A percentile compares a stretch with the other conserved stretches of the same genome.
Evolutionary conservation across 35 echinoderm and acorn worm species (phyloP).

Genomic region (Ophiothrix spiculata): DNA sequence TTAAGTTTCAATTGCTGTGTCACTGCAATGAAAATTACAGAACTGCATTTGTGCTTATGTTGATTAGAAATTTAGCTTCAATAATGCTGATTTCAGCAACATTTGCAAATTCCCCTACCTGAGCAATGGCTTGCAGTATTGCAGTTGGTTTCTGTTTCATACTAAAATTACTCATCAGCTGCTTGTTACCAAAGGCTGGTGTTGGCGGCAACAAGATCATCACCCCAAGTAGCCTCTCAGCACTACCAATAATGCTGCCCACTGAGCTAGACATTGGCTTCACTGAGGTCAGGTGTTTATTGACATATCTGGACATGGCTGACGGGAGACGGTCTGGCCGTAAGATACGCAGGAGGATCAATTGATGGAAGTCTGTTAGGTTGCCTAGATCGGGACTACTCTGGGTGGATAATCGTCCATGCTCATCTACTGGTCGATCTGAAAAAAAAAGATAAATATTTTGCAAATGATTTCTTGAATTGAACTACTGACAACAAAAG

Average conservation of each 20-base stretch:
- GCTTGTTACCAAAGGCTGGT: conserved; percentile 48
- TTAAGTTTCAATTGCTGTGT: too few species aligned
- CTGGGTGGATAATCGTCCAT: conserved; percentile 46
- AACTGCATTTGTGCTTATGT: too few species aligned
- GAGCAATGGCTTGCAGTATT: conserved; percentile 60
- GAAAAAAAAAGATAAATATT: conserved; percentile 25
- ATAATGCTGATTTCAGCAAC: too few species aligned
- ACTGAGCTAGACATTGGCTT: conserved; percentile 60
- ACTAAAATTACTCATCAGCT: conserved; percentile 62
- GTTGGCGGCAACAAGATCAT: conserved; percentile 83
- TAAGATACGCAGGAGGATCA: conserved; percentile 72
- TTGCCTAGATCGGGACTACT: conserved; percentile 71
- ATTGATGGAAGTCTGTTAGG: conserved; percentile 90
- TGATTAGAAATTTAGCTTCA: too few species aligned
- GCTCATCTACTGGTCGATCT: conserved; percentile 35
- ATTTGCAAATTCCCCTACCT: too few species aligned
- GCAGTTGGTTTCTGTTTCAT: conserved; percentile 45
- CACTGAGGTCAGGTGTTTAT: conserved; percentile 74
- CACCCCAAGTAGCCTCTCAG: conserved; percentile 48
- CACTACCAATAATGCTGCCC: conserved; percentile 61
- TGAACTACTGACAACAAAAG: too few species aligned
- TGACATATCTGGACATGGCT: conserved; percentile 57
- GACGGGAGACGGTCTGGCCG: conserved; percentile 75
- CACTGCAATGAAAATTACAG: too few species aligned
- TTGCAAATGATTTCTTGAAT: too few species aligned